phyloP scores from a whole-genome alignment of 2,113 vertebrate species.

The Mesitornis unicolor region DNA sequence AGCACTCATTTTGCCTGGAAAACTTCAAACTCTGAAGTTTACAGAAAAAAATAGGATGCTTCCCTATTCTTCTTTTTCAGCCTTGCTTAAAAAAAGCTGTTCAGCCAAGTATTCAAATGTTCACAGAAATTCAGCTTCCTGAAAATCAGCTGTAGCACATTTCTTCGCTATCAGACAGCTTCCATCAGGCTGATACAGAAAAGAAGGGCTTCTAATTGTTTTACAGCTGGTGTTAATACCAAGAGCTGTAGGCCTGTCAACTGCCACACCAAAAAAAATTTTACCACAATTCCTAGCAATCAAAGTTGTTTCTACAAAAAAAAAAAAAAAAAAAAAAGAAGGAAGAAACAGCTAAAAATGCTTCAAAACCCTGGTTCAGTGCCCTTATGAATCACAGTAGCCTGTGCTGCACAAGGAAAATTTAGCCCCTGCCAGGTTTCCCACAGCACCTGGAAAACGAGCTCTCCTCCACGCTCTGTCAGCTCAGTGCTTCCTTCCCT shows the following conservation, averaged over 20 bases:
- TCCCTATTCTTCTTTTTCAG: conserved; percentile 19
- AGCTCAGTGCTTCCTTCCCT: not conserved
- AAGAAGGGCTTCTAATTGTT: not conserved
- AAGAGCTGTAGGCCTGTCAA: not conserved
- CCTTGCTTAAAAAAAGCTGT: not conserved
- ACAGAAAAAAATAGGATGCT: not conserved
- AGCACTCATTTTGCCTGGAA: not conserved
- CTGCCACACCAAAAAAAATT: not conserved
- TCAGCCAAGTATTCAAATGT: not conserved
- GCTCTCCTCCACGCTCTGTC: rapidly evolving
- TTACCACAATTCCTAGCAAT: not conserved
- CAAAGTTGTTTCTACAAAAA: not conserved
- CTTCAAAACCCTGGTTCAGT: not conserved
- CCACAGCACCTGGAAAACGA: not conserved
- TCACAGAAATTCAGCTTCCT: not conserved
- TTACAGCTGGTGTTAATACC: not conserved
- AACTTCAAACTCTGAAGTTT: conserved; percentile 4
- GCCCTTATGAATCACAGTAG: not conserved
- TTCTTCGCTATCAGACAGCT: not conserved
- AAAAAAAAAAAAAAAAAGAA: not conserved
- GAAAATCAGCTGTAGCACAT: conserved; percentile 1
- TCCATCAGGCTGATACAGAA: not conserved
- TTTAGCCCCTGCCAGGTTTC: not conserved
- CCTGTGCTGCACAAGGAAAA: not conserved
- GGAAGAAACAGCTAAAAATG: not conserved